Evolutionary conservation across 1,140 invertebrate species (phyloP).

Genomic region (Drosophila mauritiana): DNA sequence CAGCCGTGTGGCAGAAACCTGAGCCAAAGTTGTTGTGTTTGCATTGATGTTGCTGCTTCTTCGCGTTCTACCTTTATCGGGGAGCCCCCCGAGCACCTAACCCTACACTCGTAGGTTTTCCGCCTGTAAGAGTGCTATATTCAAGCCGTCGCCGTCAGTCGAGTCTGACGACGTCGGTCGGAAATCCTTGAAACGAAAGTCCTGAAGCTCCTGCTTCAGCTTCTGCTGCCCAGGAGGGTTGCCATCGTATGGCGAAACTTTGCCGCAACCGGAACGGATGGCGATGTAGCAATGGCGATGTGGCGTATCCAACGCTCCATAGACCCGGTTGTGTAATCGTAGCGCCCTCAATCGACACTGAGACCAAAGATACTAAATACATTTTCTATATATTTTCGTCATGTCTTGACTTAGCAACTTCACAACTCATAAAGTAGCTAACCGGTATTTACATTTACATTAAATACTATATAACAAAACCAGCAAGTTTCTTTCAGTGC

Average conservation of each 20-base stretch:
- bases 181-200: constrained; percentile 81
- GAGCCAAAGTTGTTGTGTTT: constrained; percentile 54
- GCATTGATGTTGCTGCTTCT: constrained; percentile 72
- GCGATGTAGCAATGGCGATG: constrained; percentile 34
- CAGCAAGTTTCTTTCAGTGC: constrained; percentile 14
- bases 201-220: constrained; percentile 35
- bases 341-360: constrained; percentile 35
- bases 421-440: background rate
- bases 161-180: constrained; percentile 71
- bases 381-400: too few species aligned
- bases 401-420: too few species aligned
- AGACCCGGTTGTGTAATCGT: constrained; percentile 65
- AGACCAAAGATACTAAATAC: constrained; percentile 1
- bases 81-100: constrained; percentile 37
- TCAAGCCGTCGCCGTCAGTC: constrained; percentile 50
- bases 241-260: constrained; percentile 71
- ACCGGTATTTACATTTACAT: background rate
- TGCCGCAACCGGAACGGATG: constrained; percentile 56
- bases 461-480: too few species aligned
- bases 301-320: constrained; percentile 60
- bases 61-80: constrained; percentile 25
- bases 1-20: constrained; percentile 70
- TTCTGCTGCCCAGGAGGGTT: constrained; percentile 49
- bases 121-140: constrained; percentile 48
- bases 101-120: constrained; percentile 75